Conservation (phyloP, 2,113 vertebrate genomes). For the Coptodon rendalli region DNA sequence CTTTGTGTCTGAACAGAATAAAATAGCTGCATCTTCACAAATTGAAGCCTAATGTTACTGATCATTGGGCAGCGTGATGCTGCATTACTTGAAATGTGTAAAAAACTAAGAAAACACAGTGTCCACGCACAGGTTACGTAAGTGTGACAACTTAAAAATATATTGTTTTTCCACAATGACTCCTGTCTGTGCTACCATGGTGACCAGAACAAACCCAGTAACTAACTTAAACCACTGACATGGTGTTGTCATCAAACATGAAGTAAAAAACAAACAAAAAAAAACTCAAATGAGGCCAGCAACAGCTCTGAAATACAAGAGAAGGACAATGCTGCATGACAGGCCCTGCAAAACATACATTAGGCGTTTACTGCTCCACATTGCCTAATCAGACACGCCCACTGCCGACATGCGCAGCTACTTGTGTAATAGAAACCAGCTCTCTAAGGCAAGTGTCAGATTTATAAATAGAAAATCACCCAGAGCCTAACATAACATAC, state of each 20-base stretch:
- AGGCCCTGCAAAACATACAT: neutral
- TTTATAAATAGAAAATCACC: neutral
- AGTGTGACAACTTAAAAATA: neutral
- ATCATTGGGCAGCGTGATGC: neutral
- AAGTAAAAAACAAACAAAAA: rapidly evolving
- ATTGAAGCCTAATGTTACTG: neutral
- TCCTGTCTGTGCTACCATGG: neutral
- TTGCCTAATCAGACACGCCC: neutral
- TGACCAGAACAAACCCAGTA: neutral
- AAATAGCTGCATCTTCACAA: rapidly evolving
- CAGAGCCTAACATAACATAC: neutral
- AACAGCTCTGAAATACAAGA: rapidly evolving
- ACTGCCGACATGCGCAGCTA: neutral
- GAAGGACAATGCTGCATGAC: rapidly evolving
- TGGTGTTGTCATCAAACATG: neutral
- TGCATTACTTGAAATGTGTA: neutral
- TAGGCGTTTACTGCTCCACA: rapidly evolving
- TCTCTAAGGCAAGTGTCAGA: neutral
- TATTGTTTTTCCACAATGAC: neutral
- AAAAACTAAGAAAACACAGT: neutral
- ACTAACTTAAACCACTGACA: rapidly evolving
- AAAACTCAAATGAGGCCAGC: neutral
- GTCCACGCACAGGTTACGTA: neutral
- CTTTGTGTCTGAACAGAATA: neutral
- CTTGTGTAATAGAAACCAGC: neutral